Percentiles rank a stretch among this genome's conserved stretches.
phyloP scores from a whole-genome alignment of 1,140 invertebrate species.

The Drosophila kepulauana region DNA sequence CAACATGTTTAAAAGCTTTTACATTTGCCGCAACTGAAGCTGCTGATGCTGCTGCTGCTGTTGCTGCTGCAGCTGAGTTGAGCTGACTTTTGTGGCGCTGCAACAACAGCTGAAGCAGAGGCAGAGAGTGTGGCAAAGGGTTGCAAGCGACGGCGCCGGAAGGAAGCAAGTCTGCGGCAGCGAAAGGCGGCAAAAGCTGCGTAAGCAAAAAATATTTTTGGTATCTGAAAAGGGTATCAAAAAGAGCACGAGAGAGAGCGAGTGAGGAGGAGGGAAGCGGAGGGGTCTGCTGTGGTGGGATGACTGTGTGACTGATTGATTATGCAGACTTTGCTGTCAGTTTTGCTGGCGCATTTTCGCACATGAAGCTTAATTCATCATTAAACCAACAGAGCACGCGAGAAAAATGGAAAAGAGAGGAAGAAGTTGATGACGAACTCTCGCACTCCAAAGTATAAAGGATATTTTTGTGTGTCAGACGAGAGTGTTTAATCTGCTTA shows the following conservation, averaged over 20 bases:
- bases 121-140: too few species aligned
- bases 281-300: not conserved
- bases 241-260: conserved; percentile 5
- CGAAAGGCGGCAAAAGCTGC: conserved; percentile 66
- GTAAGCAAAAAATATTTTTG: conserved; percentile 60
- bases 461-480: not conserved
- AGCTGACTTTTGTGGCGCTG: conserved; percentile 70
- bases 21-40: conserved; percentile 69
- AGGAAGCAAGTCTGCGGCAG: conserved; percentile 64
- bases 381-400: conserved; percentile 47
- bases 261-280: not conserved
- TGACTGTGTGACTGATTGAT: conserved; percentile 69
- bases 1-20: conserved; percentile 81
- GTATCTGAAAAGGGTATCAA: conserved; percentile 42
- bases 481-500: conserved; percentile 10
- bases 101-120: conserved; percentile 31
- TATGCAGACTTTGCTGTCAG: conserved; percentile 82
- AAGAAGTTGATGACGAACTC: conserved; percentile 1
- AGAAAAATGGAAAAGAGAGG: conserved; percentile 7
- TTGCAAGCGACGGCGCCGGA: not conserved
- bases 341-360: conserved; percentile 64
- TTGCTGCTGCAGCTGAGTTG: conserved; percentile 30
- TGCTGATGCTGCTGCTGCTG: conserved; percentile 26
- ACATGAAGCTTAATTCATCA: conserved; percentile 76
- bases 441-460: not conserved